Conservation (phyloP, 2,888 invertebrate species). For the Thumatha senex region DNA sequence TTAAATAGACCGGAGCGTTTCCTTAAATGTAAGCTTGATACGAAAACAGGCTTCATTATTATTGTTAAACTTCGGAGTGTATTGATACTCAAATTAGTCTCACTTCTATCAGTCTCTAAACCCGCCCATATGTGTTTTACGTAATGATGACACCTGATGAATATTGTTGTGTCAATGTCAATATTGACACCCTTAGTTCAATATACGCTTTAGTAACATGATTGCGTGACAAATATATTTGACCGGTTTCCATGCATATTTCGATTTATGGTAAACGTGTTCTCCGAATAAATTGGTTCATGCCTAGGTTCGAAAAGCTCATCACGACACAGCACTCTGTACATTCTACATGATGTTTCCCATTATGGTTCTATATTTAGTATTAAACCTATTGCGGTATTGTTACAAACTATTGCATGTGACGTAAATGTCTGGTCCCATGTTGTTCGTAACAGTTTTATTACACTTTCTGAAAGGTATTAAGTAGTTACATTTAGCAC, state of each 20-base stretch:
- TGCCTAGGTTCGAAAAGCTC: background rate
- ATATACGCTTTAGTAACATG: background rate
- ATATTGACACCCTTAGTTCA: background rate
- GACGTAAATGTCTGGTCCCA: constrained; percentile 15
- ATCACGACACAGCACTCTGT: background rate
- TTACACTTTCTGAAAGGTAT: constrained; percentile 28
- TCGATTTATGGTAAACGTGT: background rate
- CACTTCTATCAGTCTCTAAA: no score
- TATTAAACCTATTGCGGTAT: constrained; percentile 5
- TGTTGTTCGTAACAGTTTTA: constrained; percentile 24
- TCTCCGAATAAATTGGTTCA: background rate
- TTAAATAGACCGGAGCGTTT: no score
- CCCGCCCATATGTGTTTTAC: no score
- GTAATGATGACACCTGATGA: background rate
- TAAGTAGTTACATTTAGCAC: constrained; percentile 14
- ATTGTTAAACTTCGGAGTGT: no score
- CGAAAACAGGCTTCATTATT: no score
- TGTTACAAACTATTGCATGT: constrained; percentile 15
- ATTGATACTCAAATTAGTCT: no score
- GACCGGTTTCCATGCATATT: background rate
- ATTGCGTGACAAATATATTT: background rate
- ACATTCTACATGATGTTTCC: background rate
- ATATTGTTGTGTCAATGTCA: background rate
- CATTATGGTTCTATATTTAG: background rate
- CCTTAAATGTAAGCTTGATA: no score